Conservation (phyloP, 2,113 vertebrate species). For the Brienomyrus longianalis region DNA sequence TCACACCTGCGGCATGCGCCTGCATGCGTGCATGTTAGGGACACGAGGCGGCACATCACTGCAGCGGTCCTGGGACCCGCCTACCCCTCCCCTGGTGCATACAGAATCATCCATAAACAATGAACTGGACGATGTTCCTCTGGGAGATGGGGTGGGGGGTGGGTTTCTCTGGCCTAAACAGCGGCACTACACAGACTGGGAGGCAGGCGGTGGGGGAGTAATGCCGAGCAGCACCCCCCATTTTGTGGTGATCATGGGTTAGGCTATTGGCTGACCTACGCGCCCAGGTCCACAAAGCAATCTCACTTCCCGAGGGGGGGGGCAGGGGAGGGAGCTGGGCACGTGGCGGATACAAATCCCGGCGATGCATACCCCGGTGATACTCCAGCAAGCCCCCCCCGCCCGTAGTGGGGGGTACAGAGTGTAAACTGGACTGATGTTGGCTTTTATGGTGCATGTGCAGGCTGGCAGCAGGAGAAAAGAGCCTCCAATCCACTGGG, state of each 20-base stretch:
- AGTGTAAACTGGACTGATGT: background rate
- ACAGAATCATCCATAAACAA: background rate
- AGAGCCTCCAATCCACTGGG: background rate
- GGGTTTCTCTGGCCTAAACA: background rate
- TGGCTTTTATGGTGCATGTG: background rate
- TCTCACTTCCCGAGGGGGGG: background rate
- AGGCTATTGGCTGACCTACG: background rate
- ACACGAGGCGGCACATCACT: too few relatives aligned
- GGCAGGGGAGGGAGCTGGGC: background rate
- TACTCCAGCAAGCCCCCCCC: background rate
- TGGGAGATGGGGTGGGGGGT: background rate
- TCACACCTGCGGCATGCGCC: background rate
- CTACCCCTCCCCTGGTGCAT: background rate
- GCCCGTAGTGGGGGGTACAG: background rate
- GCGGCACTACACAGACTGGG: background rate
- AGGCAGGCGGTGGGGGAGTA: background rate
- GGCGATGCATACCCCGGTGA: background rate
- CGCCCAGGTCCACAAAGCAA: background rate
- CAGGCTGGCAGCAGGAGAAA: background rate
- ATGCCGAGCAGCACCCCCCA: background rate
- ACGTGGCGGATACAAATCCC: background rate
- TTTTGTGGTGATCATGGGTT: background rate
- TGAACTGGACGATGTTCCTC: background rate
- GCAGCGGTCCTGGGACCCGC: background rate
- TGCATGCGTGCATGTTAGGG: too few relatives aligned